A percentile compares a stretch with the other conserved stretches of the same genome.
phyloP scores from a whole-genome alignment of 2,113 vertebrate species.

The Colistium nudipinnis region DNA sequence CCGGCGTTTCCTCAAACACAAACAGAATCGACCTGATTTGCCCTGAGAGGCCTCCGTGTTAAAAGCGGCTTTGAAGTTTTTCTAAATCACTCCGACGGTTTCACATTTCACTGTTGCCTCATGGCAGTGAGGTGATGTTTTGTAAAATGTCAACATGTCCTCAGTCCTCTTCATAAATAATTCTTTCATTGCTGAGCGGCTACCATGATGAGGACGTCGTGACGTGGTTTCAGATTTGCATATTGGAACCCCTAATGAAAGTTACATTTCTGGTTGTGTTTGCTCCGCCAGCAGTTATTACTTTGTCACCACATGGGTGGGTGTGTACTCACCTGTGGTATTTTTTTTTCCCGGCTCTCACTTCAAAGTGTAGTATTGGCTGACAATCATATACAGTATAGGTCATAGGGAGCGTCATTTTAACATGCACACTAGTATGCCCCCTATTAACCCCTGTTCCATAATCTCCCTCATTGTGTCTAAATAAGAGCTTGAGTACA shows the following conservation, averaged over 20 bases:
- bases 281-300: not conserved
- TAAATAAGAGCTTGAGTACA: no score
- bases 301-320: not conserved
- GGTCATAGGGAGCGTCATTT: not conserved
- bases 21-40: not conserved
- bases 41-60: not conserved
- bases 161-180: not conserved
- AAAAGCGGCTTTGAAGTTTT: constrained; percentile 39
- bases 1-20: constrained; percentile 24
- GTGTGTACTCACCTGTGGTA: constrained; percentile 1
- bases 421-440: not conserved
- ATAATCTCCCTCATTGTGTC: no score
- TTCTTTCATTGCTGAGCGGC: not conserved
- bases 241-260: not conserved
- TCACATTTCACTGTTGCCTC: constrained; percentile 6
- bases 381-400: not conserved
- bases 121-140: not conserved
- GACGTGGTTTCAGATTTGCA: not conserved
- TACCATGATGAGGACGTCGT: not conserved
- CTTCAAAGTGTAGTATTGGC: not conserved
- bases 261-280: constrained; percentile 16
- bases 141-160: not conserved
- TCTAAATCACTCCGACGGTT: not conserved
- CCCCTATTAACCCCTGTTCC: no score
- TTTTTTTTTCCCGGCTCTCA: not conserved